Base-by-base conservation (phyloP, 1,140 invertebrate genomes). In the Muscidifurax raptorellus region DNA sequence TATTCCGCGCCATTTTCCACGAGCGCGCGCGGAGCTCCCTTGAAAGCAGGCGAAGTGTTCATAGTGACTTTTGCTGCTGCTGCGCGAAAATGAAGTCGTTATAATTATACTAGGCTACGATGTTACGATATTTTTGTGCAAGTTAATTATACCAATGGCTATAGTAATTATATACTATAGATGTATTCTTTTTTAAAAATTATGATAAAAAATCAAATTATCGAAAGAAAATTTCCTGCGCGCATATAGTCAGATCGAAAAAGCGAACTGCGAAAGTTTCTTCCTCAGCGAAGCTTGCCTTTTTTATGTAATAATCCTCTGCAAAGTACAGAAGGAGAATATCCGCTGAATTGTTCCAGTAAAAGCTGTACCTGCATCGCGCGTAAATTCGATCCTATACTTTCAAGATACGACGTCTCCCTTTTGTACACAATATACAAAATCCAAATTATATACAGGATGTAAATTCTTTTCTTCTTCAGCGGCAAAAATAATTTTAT, bases 361-460 rank as follows among this genome's bases (percentile, higher is more conserved):
- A 40, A 40, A 10, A 40, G 0, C 36, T 40, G 10, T 9, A 9
- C 36, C 36, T 2, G 2, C 32, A 40, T 6, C 36, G 6, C 36
- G 36, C 36, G 36, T 76, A 76, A 76, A 18, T 13, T 15, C 25
- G 44, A 47, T 47, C 27, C 25, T n/a, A n/a, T n/a, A n/a, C n/a
- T 40, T 22, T 22, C 18, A 59, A 22, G 52, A 59, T 52, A 28
- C 10, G 47, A 25, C 28, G 47, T 10, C 75, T 52, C 15, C 44
- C 22, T 30, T n/a, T n/a, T 76, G 44, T 27, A n/a, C 15, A 47
- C 5, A 12, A 36, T 27, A 79, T 40, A 79, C 30, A 67, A 52
- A 82, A 82, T 74, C 77, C 77, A 30, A 80, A 76, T 82, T 75
- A 82, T 75, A 82, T 30, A 82, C 87, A 89, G 82, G 82, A 83